Conservation (phyloP, 1,140 invertebrate genomes). For the Scaptodrosophila lebanonensis region DNA sequence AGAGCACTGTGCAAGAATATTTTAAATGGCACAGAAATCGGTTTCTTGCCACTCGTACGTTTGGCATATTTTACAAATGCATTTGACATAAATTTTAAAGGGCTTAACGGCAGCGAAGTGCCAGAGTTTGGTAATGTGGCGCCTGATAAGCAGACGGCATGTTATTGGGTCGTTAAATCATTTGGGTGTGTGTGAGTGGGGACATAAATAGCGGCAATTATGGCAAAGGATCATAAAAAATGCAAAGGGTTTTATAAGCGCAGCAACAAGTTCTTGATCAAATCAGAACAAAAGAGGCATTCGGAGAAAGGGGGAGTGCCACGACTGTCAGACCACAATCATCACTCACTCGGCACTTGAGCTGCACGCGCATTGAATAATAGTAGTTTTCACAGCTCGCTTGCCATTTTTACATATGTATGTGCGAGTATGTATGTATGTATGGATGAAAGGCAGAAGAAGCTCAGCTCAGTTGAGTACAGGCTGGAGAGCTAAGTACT, state of each 20-base stretch:
- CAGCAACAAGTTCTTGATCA: conserved; percentile 65
- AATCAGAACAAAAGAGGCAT: conserved; percentile 1
- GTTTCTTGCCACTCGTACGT: conserved; percentile 65
- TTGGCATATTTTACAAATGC: conserved; percentile 73
- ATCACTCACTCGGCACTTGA: conserved; percentile 49
- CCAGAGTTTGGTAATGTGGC: conserved; percentile 22
- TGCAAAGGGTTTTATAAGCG: conserved; percentile 40
- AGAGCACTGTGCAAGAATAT: conserved; percentile 49
- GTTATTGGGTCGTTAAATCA: conserved; percentile 44
- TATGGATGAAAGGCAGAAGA: conserved; percentile 17
- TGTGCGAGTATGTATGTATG: no score
- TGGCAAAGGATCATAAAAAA: conserved; percentile 69
- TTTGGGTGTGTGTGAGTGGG: conserved; percentile 31
- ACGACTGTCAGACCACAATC: conserved; percentile 52
- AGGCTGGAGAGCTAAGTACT: conserved; percentile 10
- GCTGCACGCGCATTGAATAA: conserved; percentile 36
- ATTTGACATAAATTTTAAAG: conserved; percentile 74
- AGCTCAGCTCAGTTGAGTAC: conserved; percentile 35
- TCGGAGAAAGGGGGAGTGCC: neutral
- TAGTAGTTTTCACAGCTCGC: conserved; percentile 12
- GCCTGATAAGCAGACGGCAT: conserved; percentile 38
- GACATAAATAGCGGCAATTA: conserved; percentile 72
- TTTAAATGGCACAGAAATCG: conserved; percentile 65
- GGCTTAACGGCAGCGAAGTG: conserved; percentile 47
- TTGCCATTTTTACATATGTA: conserved; percentile 25